Evolutionary conservation across 2,113 vertebrate species (phyloP), one percentile per base, ranked within the genome.

Genomic region (Erythrocebus patas): DNA sequence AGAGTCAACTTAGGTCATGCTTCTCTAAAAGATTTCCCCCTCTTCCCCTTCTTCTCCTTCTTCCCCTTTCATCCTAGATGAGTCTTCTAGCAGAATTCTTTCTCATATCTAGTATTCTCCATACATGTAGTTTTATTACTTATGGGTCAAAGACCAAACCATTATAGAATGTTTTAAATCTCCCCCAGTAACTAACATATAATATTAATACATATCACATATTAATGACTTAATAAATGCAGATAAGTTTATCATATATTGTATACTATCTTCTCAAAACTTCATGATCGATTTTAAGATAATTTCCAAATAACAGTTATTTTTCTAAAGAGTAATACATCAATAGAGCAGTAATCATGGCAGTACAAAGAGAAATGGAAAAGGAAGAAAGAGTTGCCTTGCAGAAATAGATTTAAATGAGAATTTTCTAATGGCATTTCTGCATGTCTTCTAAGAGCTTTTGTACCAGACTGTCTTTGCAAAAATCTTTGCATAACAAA

Each of bases 181-280:
- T 70, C 25, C 82, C 38, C 17, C 18, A 64, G 16, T 35, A 97
- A 52, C 64, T 43, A 92, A 94, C 48, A 90, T 40, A 22, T 32
- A 92, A 64, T 23, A 12, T 64, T 30, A 64, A 64, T 27, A 64
- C 61, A 6, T 50, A 38, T 4, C 72, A 85, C 68, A 82, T 50
- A 30, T 55, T 5, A 55, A 6, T 78, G 68, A 93, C 48, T 93
- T 78, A 85, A 68, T 66, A 72, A 87, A 52, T 82, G 7, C 20
- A 52, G 11, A 52, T 23, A 32, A 57, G 32, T 66, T 82, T 88
- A 66, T 75, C 23, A 75, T 38, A 72, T 12, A 78, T 55, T 93
- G 9, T 32, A 95, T n/a, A 81, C 9, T 57, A 83, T 70, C 89
- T 68, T 76, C 52, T 95, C 30, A 96, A 93, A 93, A 93, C 25